These are phyloP conservation scores for Latheticus oryzae DNA, from an alignment of 2,888 invertebrate genomes.

Conservation along the genomic window DNA sequence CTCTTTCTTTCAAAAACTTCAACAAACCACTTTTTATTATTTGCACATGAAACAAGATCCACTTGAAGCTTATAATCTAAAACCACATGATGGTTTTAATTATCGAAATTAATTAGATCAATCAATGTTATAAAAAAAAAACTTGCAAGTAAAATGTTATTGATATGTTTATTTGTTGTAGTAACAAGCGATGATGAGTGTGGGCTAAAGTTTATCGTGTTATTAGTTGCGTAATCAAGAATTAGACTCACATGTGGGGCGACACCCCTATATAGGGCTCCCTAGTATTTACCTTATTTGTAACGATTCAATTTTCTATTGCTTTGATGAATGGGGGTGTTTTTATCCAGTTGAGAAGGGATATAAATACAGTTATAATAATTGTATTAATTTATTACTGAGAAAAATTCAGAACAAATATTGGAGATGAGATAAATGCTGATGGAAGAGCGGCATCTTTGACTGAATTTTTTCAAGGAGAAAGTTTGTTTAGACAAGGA, in stretches of 20 bases:
- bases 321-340: constrained; percentile 61
- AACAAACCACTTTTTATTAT: constrained; percentile 41
- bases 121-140: no score
- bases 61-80: constrained; percentile 53
- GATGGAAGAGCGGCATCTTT: no score
- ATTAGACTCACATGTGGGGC: constrained; percentile 58
- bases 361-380: constrained; percentile 42
- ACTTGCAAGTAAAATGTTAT: constrained; percentile 12
- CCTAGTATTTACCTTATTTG: constrained; percentile 63
- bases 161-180: constrained; percentile 26
- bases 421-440: no score
- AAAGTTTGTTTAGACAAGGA: no score
- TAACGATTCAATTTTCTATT: constrained; percentile 65
- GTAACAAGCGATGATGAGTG: constrained; percentile 44
- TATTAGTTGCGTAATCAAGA: constrained; percentile 64
- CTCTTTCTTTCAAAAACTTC: constrained; percentile 35
- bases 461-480: no score
- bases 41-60: constrained; percentile 57
- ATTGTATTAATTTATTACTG: constrained; percentile 38
- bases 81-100: constrained; percentile 60
- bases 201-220: constrained; percentile 59
- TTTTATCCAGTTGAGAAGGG: constrained; percentile 43
- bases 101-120: constrained; percentile 61
- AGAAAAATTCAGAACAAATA: constrained; percentile 9
- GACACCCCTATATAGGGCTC: constrained; percentile 55